A percentile compares a stretch with the other conserved stretches of the same genome.
Conservation (phyloP, 2,113 vertebrate genomes). For the Emydura subglobosa region DNA sequence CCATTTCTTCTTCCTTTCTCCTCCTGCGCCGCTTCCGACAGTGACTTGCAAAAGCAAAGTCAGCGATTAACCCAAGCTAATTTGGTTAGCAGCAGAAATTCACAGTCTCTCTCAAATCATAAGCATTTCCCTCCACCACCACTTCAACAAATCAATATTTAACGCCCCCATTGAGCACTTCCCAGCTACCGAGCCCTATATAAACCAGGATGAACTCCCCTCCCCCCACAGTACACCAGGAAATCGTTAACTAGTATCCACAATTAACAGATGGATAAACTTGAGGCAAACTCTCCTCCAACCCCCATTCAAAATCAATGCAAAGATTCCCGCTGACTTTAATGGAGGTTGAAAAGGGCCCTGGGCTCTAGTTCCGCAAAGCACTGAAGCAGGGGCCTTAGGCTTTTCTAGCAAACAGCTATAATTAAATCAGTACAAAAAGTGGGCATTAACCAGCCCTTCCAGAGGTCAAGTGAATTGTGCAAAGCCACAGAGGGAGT, state of each 20-base stretch:
- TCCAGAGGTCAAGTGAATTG: background rate
- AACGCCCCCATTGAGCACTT: background rate
- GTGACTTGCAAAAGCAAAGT: constrained; percentile 57
- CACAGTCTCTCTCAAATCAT: background rate
- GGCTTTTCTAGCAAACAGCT: background rate
- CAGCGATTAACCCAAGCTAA: background rate
- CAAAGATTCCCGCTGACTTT: background rate
- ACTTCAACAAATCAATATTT: background rate
- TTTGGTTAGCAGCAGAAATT: background rate
- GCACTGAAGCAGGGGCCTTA: background rate
- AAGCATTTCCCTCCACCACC: background rate
- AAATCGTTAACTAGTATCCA: background rate
- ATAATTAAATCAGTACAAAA: background rate
- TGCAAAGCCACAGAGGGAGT: no score
- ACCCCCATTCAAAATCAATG: background rate
- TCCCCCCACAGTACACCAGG: background rate
- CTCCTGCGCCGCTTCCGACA: constrained; percentile 44
- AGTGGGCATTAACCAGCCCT: background rate
- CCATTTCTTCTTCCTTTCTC: constrained; percentile 57
- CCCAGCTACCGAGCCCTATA: background rate
- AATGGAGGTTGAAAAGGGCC: background rate
- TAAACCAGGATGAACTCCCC: background rate
- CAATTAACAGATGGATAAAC: background rate
- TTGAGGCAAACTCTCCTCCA: background rate
- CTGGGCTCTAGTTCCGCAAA: background rate